Evolutionary conservation across 2,888 invertebrate species (phyloP), one percentile per base, ranked within the genome.

Genomic region (Adela reaumurella): DNA sequence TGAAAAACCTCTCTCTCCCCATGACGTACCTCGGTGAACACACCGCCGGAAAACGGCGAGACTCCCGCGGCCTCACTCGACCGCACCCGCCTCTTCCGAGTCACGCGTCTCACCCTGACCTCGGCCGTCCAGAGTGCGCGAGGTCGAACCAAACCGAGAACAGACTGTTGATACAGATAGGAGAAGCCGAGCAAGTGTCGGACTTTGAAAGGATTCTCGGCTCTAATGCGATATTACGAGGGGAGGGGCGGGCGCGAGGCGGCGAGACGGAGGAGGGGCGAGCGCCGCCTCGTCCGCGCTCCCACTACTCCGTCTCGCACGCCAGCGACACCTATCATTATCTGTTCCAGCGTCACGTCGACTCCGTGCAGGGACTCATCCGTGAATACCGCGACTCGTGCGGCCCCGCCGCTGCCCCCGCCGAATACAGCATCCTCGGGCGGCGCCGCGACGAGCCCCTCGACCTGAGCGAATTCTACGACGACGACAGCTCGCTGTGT

Each of bases 141-240:
- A 14, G 35, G 28, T 20, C 16, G 19, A 44, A 20, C 17, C 78
- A 70, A 68, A 80, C 78, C 58, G 70, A 77, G 64, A 80, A 79
- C 67, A 73, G 69, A 61, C 63, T 79, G 64, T 63, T 83, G 64
- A 65, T 72, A 63, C 74, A 80, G 67, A 83, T 83, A 67, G 74
- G 79, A 56, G 83, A 83, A 81, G 81, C 83, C 81, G 69, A 79
- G 57, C 73, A 81, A 80, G 78, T 82, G 65, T 69, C 70, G 29
- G 81, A 84, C 72, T 82, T 84, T 76, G 79, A 82, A 72, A 81
- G 83, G 82, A 82, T 84, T 82, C 83, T 83, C 65, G 74, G 73
- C 68, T 74, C 74, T 74, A 78, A 78, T 76, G 74, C 79, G 67
- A 74, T 77, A 73, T 71, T 69, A 77, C 68, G 68, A 55, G 64